Conservation (phyloP, 2,888 invertebrate species). For the Lasioglossum marginatum region DNA sequence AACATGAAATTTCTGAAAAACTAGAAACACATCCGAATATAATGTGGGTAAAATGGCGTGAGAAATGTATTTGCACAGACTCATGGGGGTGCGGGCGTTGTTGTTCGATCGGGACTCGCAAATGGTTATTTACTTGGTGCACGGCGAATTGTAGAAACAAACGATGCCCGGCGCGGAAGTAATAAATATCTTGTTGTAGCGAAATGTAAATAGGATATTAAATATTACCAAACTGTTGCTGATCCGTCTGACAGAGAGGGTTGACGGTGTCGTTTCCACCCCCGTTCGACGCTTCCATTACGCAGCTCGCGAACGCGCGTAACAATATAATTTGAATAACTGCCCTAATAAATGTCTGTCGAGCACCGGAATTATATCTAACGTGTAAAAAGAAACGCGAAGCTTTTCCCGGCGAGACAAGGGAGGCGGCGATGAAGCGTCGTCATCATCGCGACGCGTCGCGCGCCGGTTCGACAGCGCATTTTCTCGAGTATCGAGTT, state of each 20-base stretch:
- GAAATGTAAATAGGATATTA: conserved; percentile 37
- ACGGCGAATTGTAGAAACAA: conserved; percentile 12
- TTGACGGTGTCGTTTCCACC: background rate
- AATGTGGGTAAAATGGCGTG: background rate
- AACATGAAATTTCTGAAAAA: background rate
- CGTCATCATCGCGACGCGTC: background rate
- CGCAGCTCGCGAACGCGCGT: conserved; percentile 3
- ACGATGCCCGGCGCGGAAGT: background rate
- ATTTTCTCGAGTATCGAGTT: conserved; percentile 47
- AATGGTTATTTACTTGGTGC: conserved; percentile 15
- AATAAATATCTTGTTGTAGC: conserved; percentile 20
- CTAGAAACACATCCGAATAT: background rate
- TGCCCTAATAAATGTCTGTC: conserved; percentile 44
- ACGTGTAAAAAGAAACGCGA: conserved; percentile 33
- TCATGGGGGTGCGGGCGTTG: background rate
- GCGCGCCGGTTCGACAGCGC: conserved; percentile 22
- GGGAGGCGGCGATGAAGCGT: background rate
- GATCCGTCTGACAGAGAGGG: background rate
- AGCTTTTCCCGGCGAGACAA: conserved; percentile 8
- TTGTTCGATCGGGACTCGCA: conserved; percentile 4
- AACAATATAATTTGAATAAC: conserved; percentile 51
- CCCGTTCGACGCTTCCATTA: conserved; percentile 29
- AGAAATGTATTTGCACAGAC: background rate
- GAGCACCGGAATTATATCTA: conserved; percentile 32
- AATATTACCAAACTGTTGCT: conserved; percentile 26